These are phyloP conservation scores for Himalopsyche tibetana DNA, from an alignment of 2,888 invertebrate species.

Conservation along the genomic window DNA sequence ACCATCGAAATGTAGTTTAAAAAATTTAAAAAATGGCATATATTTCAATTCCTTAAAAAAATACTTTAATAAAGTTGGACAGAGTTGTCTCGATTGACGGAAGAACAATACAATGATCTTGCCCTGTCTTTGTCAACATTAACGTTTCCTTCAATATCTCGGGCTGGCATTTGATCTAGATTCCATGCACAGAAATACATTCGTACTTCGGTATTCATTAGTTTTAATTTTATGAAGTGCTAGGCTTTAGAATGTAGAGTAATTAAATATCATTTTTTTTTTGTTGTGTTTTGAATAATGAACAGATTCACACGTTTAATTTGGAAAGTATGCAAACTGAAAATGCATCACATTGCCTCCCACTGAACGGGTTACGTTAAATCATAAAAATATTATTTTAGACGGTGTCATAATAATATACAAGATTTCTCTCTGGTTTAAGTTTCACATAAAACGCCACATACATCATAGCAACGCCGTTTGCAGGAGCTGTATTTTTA, in stretches of 20 bases:
- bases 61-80: too few relatives aligned
- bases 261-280: not conserved
- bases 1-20: too few relatives aligned
- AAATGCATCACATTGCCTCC: constrained; percentile 18
- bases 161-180: not conserved
- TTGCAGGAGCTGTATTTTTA: constrained; percentile 10
- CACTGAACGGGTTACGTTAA: not conserved
- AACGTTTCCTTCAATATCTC: not conserved
- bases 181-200: not conserved
- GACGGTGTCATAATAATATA: constrained; percentile 21
- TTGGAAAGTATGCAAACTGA: constrained; percentile 19
- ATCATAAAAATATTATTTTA: constrained; percentile 8
- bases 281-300: not conserved
- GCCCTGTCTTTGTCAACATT: not conserved
- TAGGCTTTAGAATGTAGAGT: constrained; percentile 15
- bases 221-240: constrained; percentile 20
- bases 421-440: not conserved
- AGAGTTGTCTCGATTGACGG: too few relatives aligned
- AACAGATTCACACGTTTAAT: constrained; percentile 28
- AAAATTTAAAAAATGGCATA: too few relatives aligned
- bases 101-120: too few relatives aligned
- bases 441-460: constrained; percentile 4
- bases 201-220: constrained; percentile 14
- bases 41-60: too few relatives aligned
- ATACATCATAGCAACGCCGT: constrained; percentile 20